Conservation (phyloP, 2,113 vertebrate species). For the Atrichornis clamosus region DNA sequence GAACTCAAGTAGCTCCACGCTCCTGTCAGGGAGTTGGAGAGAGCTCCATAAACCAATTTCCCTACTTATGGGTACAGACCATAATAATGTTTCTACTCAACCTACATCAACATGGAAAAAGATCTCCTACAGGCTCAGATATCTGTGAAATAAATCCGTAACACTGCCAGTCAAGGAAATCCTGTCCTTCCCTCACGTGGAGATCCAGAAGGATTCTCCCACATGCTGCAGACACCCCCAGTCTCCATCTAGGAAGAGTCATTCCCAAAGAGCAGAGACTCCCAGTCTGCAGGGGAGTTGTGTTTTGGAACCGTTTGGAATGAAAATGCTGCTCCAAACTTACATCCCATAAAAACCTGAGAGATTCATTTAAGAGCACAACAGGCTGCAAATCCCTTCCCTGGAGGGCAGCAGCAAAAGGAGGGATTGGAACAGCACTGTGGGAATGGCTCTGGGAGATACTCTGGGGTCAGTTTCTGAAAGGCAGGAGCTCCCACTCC, state of each 20-base stretch:
- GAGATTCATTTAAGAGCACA: background rate
- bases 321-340: background rate
- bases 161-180: background rate
- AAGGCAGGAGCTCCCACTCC: background rate
- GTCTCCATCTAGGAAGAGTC: background rate
- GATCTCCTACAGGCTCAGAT: background rate
- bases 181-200: background rate
- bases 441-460: background rate
- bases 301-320: background rate
- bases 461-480: background rate
- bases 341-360: background rate
- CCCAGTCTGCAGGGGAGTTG: background rate
- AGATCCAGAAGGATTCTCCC: background rate
- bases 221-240: background rate
- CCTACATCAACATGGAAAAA: background rate
- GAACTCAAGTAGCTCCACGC: background rate
- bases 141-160: background rate
- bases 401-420: background rate
- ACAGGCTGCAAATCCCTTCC: background rate
- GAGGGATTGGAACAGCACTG: fast-evolving
- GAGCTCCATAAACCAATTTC: background rate
- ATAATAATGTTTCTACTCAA: background rate
- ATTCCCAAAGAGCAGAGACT: background rate
- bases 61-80: too few species aligned
- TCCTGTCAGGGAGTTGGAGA: background rate